A percentile compares a stretch with the other conserved stretches of the same genome.
These are phyloP conservation scores for Gastrophysa polygoni DNA, from an alignment of 2,888 invertebrate genomes.

Conservation along the genomic window DNA sequence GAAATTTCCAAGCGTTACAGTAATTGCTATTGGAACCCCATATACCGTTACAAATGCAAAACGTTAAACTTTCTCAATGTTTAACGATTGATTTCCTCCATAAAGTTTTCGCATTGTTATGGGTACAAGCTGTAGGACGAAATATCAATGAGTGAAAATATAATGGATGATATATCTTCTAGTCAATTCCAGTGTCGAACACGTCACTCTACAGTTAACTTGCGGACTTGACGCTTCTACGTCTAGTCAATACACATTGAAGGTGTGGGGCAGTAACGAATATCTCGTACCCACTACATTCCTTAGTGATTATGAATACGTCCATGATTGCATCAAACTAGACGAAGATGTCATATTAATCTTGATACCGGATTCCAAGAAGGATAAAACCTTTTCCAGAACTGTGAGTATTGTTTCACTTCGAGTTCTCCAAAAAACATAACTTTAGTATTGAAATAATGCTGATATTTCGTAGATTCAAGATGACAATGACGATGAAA, in stretches of 20 bases:
- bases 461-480: slow-evolving; percentile 59
- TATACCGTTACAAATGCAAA: too few species aligned
- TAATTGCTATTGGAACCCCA: too few species aligned
- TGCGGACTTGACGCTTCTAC: slow-evolving; percentile 73
- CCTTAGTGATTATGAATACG: slow-evolving; percentile 89
- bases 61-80: too few species aligned
- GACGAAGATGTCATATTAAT: slow-evolving; percentile 84
- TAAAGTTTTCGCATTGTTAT: too few species aligned
- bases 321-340: slow-evolving; percentile 90
- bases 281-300: slow-evolving; percentile 84
- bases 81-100: too few species aligned
- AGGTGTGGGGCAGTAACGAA: slow-evolving; percentile 88
- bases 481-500: slow-evolving; percentile 81
- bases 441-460: background rate
- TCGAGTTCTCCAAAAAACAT: too few species aligned
- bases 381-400: slow-evolving; percentile 75
- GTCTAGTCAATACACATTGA: slow-evolving; percentile 63
- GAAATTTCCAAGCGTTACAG: too few species aligned
- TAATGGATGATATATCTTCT: slow-evolving; percentile 49
- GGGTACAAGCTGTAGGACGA: too few species aligned
- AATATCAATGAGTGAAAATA: background rate
- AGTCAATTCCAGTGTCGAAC: slow-evolving; percentile 87
- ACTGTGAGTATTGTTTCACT: slow-evolving; percentile 71
- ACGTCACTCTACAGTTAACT: slow-evolving; percentile 83
- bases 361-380: slow-evolving; percentile 69